These are phyloP conservation scores for Zoanthus sociatus DNA, from an alignment of 92 coral and sea anemone species.

Conservation along the genomic window DNA sequence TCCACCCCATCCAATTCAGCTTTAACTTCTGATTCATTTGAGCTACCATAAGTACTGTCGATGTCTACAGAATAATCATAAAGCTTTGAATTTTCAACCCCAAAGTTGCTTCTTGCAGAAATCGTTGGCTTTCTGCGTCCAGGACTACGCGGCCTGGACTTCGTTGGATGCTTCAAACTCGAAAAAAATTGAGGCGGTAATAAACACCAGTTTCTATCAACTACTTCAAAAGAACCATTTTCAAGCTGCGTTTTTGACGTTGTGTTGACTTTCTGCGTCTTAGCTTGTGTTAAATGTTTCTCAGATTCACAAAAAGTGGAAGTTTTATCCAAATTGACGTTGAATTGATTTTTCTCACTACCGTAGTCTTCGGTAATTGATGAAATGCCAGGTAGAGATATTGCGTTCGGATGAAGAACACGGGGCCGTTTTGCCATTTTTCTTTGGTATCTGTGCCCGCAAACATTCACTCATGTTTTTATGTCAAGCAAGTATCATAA, in stretches of 20 bases:
- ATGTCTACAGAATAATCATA: conserved; percentile 52
- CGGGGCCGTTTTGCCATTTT: conserved; percentile 62
- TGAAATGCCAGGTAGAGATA: conserved; percentile 72
- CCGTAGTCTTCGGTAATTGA: background rate
- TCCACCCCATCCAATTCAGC: background rate
- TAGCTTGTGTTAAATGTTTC: background rate
- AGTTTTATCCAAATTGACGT: background rate
- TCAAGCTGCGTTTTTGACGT: background rate
- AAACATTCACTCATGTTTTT: conserved; percentile 40
- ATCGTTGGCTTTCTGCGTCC: conserved; percentile 72
- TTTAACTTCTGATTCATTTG: conserved; percentile 1
- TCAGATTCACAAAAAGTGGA: background rate
- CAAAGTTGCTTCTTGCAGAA: conserved; percentile 63
- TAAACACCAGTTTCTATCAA: conserved; percentile 67
- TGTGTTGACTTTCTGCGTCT: conserved; percentile 5
- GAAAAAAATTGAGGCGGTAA: conserved; percentile 61
- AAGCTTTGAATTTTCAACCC: background rate
- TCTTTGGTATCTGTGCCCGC: conserved; percentile 11
- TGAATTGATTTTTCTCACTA: background rate
- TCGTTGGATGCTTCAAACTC: conserved; percentile 77
- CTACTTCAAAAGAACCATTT: conserved; percentile 55
- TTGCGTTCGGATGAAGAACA: conserved; percentile 63
- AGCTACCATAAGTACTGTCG: conserved; percentile 21
- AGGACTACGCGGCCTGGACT: conserved; percentile 80
- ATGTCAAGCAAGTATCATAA: conserved; percentile 30